A percentile compares a stretch with the other conserved stretches of the same genome.
Conservation (phyloP, 1,140 invertebrate species). For the Cherax quadricarinatus region DNA sequence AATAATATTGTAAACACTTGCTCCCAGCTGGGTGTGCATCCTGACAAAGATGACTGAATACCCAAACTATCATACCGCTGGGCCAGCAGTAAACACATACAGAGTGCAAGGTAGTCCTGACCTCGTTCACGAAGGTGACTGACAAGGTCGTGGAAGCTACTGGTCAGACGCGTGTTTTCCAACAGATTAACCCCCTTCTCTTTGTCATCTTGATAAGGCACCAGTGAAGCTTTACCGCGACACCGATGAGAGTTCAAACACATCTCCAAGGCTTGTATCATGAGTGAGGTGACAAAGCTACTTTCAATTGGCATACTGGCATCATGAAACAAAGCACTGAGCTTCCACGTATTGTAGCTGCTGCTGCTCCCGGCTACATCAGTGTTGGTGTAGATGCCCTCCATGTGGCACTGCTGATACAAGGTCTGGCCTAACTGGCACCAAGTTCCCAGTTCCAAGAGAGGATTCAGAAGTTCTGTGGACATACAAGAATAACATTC, state of each 20-base stretch:
- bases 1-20: conserved; percentile 66
- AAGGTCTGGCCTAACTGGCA: conserved; percentile 42
- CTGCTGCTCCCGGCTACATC: neutral
- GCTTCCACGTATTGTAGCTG: conserved; percentile 52
- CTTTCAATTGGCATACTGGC: conserved; percentile 54
- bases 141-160: conserved; percentile 26
- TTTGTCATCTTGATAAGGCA: conserved; percentile 20
- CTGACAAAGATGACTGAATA: neutral
- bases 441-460: conserved; percentile 53
- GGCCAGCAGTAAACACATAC: conserved; percentile 12
- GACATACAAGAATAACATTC: neutral
- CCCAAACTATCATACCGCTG: neutral
- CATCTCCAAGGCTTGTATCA: conserved; percentile 28
- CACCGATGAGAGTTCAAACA: conserved; percentile 7
- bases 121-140: conserved; percentile 61
- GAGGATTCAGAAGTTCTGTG: conserved; percentile 33
- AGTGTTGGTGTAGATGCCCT: conserved; percentile 44
- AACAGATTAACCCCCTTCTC: neutral
- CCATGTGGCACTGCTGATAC: conserved; percentile 57
- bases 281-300: conserved; percentile 11
- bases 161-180: neutral
- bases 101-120: conserved; percentile 49
- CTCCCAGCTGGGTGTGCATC: conserved; percentile 10
- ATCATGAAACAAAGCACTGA: conserved; percentile 59
- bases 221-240: neutral